Conservation (phyloP, 1,140 invertebrate genomes). For the Drosophila persimilis region DNA sequence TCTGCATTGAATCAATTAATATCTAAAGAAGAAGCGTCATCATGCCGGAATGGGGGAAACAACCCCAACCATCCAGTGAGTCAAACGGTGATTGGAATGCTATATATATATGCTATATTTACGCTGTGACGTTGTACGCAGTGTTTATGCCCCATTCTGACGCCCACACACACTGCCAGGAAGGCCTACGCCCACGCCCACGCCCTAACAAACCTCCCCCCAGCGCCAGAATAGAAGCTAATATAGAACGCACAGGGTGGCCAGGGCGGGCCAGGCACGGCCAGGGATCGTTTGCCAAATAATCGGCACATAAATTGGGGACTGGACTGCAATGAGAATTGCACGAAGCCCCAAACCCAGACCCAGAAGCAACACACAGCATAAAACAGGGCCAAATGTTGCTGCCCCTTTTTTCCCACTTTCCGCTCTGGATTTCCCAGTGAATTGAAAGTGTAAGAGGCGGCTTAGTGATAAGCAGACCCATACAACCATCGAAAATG, state of each 20-base stretch:
- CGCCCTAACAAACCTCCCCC: slow-evolving; percentile 4
- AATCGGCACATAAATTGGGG: slow-evolving; percentile 66
- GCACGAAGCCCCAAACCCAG: slow-evolving; percentile 39
- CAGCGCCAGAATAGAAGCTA: background rate
- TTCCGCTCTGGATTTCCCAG: slow-evolving; percentile 8
- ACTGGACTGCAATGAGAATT: slow-evolving; percentile 50
- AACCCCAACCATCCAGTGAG: slow-evolving; percentile 19
- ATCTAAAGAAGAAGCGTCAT: slow-evolving; percentile 23
- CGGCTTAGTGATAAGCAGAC: slow-evolving; percentile 40
- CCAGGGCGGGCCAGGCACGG: background rate
- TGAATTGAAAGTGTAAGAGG: slow-evolving; percentile 21
- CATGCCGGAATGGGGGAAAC: slow-evolving; percentile 8
- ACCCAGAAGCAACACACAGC: slow-evolving; percentile 26
- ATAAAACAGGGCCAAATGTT: slow-evolving; percentile 57
- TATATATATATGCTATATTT: slow-evolving; percentile 38
- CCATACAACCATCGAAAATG: slow-evolving; percentile 22
- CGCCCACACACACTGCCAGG: slow-evolving; percentile 1
- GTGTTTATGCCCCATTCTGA: slow-evolving; percentile 15
- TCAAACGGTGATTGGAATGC: slow-evolving; percentile 10
- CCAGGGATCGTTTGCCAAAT: slow-evolving; percentile 38
- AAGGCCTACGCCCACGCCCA: slow-evolving; percentile 1
- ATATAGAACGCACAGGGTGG: slow-evolving; percentile 5
- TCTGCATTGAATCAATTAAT: slow-evolving; percentile 52
- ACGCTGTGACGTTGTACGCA: slow-evolving; percentile 51
- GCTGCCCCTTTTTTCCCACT: slow-evolving; percentile 18